Evolutionary conservation across 1,140 invertebrate genomes (phyloP).

Genomic region (Lethocerus indicus): DNA sequence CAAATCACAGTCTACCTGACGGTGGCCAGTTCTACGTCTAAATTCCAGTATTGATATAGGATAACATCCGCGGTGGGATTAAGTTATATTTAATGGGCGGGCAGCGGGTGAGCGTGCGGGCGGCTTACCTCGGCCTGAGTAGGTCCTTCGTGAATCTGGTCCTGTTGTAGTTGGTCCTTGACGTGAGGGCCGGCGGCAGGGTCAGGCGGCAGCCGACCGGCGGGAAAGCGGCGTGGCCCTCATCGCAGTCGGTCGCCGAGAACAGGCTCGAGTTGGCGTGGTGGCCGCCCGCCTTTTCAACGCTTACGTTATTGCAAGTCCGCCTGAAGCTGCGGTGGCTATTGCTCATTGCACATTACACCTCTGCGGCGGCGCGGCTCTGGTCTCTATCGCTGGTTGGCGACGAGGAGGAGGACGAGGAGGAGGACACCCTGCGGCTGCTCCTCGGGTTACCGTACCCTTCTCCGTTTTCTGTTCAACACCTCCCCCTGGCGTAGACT

Average conservation of each 20-base stretch:
- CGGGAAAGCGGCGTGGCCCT: neutral
- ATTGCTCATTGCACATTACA: conserved; percentile 16
- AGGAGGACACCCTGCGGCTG: no score
- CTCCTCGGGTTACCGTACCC: no score
- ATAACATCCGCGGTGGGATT: neutral
- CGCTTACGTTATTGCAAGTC: conserved; percentile 13
- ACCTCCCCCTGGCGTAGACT: no score
- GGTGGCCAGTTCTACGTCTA: neutral
- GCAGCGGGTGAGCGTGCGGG: neutral
- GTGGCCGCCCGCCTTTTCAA: conserved; percentile 11
- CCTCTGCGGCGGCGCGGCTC: no score
- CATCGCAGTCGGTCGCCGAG: conserved; percentile 7
- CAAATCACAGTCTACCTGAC: neutral
- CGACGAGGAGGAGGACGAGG: no score
- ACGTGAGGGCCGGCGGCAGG: conserved; percentile 13
- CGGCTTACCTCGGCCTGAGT: conserved; percentile 11
- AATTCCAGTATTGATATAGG: neutral
- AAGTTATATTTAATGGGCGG: neutral
- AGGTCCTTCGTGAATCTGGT: conserved; percentile 13
- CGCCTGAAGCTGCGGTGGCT: conserved; percentile 15
- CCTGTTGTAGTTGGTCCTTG: conserved; percentile 11
- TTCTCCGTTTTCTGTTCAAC: no score
- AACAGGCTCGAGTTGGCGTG: conserved; percentile 3
- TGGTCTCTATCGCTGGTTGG: no score
- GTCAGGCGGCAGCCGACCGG: conserved; percentile 11